Evolutionary conservation across 53 echinoderm and acorn worm species (phyloP).

Genomic region (Apostichopus leukothele): DNA sequence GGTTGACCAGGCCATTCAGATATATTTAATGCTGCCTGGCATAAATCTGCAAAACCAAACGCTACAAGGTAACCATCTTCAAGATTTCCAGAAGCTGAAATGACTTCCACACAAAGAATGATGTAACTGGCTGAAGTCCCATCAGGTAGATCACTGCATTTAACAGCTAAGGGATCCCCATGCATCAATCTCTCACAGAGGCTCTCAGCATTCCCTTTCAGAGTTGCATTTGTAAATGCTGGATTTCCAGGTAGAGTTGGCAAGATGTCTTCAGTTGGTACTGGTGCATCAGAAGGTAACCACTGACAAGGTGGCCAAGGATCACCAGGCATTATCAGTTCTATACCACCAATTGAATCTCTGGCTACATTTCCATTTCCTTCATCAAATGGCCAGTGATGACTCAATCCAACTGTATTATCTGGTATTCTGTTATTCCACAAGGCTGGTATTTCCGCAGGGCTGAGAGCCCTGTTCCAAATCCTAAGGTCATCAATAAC

Average conservation of each 20-base stretch:
- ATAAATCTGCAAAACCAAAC: conserved; percentile 81
- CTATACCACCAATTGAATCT: conserved; percentile 58
- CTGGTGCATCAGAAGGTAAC: conserved; percentile 71
- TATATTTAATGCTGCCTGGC: conserved; percentile 70
- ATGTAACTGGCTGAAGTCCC: conserved; percentile 63
- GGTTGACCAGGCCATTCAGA: conserved; percentile 71
- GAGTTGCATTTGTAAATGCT: conserved; percentile 3
- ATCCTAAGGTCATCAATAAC: conserved; percentile 76
- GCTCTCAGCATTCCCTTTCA: conserved; percentile 29
- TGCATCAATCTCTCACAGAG: conserved; percentile 61
- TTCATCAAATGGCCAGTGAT: conserved; percentile 84
- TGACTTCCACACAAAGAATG: conserved; percentile 65
- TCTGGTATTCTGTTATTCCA: conserved; percentile 58
- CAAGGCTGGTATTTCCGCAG: conserved; percentile 64
- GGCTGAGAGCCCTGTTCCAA: conserved; percentile 76
- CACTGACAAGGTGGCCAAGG: conserved; percentile 78
- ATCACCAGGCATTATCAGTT: conserved; percentile 57
- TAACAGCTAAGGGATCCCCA: conserved; percentile 56
- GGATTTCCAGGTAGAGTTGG: conserved; percentile 35
- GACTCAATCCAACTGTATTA: conserved; percentile 52
- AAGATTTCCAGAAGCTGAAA: conserved; percentile 54
- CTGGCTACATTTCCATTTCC: conserved; percentile 69
- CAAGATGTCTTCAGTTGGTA: conserved; percentile 32
- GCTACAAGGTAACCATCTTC: conserved; percentile 70
- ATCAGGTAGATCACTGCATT: conserved; percentile 54